phyloP scores from a whole-genome alignment of 2,888 invertebrate species.

The Mythimna vitellina region DNA sequence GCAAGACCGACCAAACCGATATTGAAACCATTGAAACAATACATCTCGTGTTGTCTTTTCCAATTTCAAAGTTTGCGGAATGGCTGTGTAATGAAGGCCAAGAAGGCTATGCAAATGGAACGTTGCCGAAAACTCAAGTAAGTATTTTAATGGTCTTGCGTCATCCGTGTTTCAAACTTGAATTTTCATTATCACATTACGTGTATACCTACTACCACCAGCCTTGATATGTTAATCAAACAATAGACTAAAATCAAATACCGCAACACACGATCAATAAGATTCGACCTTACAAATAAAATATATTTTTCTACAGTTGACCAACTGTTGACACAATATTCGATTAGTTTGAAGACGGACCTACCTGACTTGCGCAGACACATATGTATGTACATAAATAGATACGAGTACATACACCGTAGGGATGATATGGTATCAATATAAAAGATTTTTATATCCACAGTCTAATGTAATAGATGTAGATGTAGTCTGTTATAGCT shows the following conservation, averaged over 20 bases:
- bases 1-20: slow-evolving; percentile 87
- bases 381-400: slow-evolving; percentile 22
- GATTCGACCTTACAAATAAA: slow-evolving; percentile 82
- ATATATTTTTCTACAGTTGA: slow-evolving; percentile 78
- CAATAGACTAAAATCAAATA: slow-evolving; percentile 89
- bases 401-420: slow-evolving; percentile 10
- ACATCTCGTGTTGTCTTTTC: slow-evolving; percentile 87
- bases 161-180: slow-evolving; percentile 90
- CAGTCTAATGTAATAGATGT: slow-evolving; percentile 7
- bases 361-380: slow-evolving; percentile 30
- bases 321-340: slow-evolving; percentile 73
- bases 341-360: slow-evolving; percentile 66
- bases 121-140: slow-evolving; percentile 88
- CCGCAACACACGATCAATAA: slow-evolving; percentile 86
- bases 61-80: slow-evolving; percentile 90
- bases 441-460: slow-evolving; percentile 20
- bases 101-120: slow-evolving; percentile 88
- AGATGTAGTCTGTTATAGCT: not conserved
- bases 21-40: slow-evolving; percentile 90
- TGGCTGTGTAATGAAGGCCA: slow-evolving; percentile 89
- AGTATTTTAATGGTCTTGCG: slow-evolving; percentile 90
- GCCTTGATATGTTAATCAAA: slow-evolving; percentile 90
- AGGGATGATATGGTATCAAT: slow-evolving; percentile 18
- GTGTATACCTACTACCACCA: slow-evolving; percentile 85
- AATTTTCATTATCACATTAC: slow-evolving; percentile 90